Evolutionary conservation across 2,888 invertebrate species (phyloP), one percentile per base, ranked within the genome.

Genomic region (Dryobota labecula): DNA sequence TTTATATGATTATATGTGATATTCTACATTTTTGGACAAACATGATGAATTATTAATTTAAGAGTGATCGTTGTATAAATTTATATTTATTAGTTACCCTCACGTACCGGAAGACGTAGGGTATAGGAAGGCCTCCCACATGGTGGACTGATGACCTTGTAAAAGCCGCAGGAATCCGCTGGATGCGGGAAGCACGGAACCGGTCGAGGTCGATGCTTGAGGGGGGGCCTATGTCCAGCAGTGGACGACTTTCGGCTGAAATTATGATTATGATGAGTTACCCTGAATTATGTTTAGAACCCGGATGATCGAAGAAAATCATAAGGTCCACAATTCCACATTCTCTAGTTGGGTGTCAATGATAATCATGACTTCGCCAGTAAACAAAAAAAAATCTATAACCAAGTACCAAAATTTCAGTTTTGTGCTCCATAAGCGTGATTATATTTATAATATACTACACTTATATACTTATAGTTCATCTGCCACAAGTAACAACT

Each of bases 11-110:
- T n/a, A n/a, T n/a, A n/a, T 7, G n/a, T 13, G 11, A 61, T 72
- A 56, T 49, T 57, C 5, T 57, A 36, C 7, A 36, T 73, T 56
- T 64, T 73, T 30, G 20, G 36, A 64, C n/a, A 43, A 57, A 73
- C 15, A 30, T 49, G n/a, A 56, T 72, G 73, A 63, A 49, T 72
- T 57, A 56, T 63, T 62, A 49, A 72, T 72, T 41, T 27, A 27
- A 56, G 33, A 27, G n/a, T 24, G 13, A 54, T 47, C 53, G 45
- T 38, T 61, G 45, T 24, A 54, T 72, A n/a, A n/a, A 47, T 41
- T 47, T 47, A 13, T 41, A 5, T 38, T 20, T 18, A 30, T 63
- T 24, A 11, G 47, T 61, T 61, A 30, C 4, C 43, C 36, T 36
- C 36, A n/a, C n/a, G n/a, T n/a, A n/a, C n/a, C n/a, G n/a, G n/a